Conservation (phyloP, 2,797 vertebrate species). For the Pangasius macronema region DNA sequence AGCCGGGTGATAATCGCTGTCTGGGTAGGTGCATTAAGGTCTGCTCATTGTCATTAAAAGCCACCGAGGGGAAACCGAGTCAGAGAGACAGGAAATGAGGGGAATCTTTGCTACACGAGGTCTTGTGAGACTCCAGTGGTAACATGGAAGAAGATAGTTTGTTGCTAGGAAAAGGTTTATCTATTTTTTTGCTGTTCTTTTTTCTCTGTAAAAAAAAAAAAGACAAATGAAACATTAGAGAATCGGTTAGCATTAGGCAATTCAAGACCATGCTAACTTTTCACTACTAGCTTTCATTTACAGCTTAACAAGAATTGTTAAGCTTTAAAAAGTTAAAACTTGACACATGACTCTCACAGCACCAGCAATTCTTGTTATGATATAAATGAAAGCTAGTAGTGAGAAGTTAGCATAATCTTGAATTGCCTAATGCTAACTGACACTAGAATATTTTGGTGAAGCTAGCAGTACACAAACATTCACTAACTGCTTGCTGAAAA, state of each 20-base stretch:
- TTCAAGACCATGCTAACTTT: not conserved
- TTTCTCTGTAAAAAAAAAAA: not conserved
- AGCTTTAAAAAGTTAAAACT: not conserved
- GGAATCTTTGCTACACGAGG: constrained; percentile 1
- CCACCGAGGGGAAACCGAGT: constrained; percentile 43
- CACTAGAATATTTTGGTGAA: not conserved
- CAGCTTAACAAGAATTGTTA: not conserved
- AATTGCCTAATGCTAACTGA: not conserved
- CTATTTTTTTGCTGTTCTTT: not conserved
- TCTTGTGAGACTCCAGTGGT: not conserved
- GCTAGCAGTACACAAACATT: not conserved
- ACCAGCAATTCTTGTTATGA: not conserved
- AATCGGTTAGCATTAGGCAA: not conserved
- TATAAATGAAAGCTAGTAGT: not conserved
- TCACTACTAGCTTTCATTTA: not conserved
- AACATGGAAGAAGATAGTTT: not conserved
- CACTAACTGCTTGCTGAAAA: not conserved
- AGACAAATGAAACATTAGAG: not conserved
- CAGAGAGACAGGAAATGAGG: constrained; percentile 13
- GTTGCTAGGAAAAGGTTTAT: not conserved
- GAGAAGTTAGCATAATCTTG: not conserved
- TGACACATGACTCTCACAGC: not conserved
- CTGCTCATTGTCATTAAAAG: constrained; percentile 64
- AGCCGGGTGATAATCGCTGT: constrained; percentile 71
- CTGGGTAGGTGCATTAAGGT: constrained; percentile 71